Base-by-base conservation (phyloP, 1,140 invertebrate genomes). In the Drosophila sulfurigaster region DNA sequence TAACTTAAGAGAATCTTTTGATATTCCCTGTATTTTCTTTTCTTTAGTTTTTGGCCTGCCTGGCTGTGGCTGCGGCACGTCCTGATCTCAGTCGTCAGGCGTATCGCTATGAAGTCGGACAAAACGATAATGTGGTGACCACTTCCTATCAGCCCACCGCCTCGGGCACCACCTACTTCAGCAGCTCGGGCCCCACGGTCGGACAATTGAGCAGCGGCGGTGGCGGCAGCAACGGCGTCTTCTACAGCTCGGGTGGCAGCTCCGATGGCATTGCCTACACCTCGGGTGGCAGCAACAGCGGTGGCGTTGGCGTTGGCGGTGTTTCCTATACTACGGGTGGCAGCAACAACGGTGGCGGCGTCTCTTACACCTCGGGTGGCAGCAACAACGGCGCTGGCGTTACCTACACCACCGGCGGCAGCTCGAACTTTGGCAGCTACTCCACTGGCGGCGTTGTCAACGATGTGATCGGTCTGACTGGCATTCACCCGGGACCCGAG, bases 81-180 rank as follows among this genome's bases (percentile, higher is more conserved):
- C 91, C 91, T 30, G 90, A 91, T 75, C 72, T 91, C 30, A 91
- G 85, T 38, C 77, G 91, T 10, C 38, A 89, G 49, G 67, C 85
- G 28, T 92, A 92, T 54, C 65, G 46, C 25, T 92, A 92, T 41
- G 78, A 83, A 10, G 67, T 75, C 3, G 79, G 81, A 59, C 76
- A 58, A 5, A 90, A 79, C 45, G 71, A 78, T 3, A 57, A 69
- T 32, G 82, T 28, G 81, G 25, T 63, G 0, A 52, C 58, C 6
- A 79, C 65, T 30, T 91, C 89, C 6, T 91, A 91, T 6, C 73
- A 85, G 92, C 71, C 93, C 81, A 51, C 93, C 0, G 79, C 87
- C n/a, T 77, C 91, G 6, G 83, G 87, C 92, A 45, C 92, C 93
- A 73, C 56, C 43, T 91, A 91, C 70, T 91, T 65, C 49, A 83